Conservation (phyloP, 2,797 vertebrate species). For the Apogon talboti region DNA sequence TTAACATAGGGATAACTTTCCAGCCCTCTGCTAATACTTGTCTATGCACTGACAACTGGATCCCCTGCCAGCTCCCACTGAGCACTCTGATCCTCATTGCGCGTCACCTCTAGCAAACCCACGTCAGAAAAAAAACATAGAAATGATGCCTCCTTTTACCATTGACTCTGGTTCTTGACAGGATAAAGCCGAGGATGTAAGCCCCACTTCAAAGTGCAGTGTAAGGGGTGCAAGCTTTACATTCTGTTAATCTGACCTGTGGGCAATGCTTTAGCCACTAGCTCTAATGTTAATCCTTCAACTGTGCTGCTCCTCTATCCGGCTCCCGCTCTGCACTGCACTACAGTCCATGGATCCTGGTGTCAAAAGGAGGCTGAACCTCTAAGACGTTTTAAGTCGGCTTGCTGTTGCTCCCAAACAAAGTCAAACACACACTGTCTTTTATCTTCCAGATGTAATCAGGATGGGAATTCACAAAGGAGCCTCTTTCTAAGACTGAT, state of each 20-base stretch:
- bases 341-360: slow-evolving; percentile 43
- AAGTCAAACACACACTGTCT: slow-evolving; percentile 24
- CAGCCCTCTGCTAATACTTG: neutral
- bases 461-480: slow-evolving; percentile 14
- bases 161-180: slow-evolving; percentile 42
- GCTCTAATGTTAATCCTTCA: slow-evolving; percentile 70
- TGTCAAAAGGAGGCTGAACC: slow-evolving; percentile 51
- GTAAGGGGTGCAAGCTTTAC: slow-evolving; percentile 64
- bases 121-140: slow-evolving; percentile 18
- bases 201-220: slow-evolving; percentile 69
- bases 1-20: neutral
- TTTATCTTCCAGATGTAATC: slow-evolving; percentile 39
- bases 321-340: slow-evolving; percentile 21
- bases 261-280: slow-evolving; percentile 66
- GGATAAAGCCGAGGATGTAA: slow-evolving; percentile 67
- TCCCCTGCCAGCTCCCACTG: slow-evolving; percentile 4
- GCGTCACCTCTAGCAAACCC: slow-evolving; percentile 32
- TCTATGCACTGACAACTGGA: slow-evolving; percentile 11
- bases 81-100: slow-evolving; percentile 35
- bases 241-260: slow-evolving; percentile 76
- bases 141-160: slow-evolving; percentile 45
- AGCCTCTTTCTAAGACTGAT: slow-evolving; percentile 26
- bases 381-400: slow-evolving; percentile 32
- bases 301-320: slow-evolving; percentile 48
- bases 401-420: slow-evolving; percentile 52